A percentile compares a stretch with the other conserved stretches of the same genome.
These are phyloP conservation scores for Callionymus lyra DNA, from an alignment of 2,113 vertebrate species.

Conservation along the genomic window DNA sequence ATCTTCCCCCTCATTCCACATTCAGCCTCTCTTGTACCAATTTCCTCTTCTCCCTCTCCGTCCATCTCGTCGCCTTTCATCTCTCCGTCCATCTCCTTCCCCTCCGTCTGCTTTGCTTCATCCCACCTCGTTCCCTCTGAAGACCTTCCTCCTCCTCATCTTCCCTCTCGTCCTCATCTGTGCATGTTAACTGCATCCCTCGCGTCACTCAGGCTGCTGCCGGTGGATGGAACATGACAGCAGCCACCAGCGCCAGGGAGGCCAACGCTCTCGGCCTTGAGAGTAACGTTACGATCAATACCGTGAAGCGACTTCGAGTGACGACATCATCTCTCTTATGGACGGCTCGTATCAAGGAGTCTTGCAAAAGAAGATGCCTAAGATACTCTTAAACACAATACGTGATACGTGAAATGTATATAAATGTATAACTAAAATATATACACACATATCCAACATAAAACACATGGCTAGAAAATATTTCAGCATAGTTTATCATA, in stretches of 20 bases:
- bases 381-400: too few species aligned
- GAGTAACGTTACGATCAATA: too few species aligned
- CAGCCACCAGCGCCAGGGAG: constrained; percentile 25
- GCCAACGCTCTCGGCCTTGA: constrained; percentile 23
- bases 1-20: constrained; percentile 26
- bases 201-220: constrained; percentile 20
- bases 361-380: too few species aligned
- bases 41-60: constrained; percentile 2
- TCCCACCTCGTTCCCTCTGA: constrained; percentile 16
- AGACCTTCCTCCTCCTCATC: background rate
- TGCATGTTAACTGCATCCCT: constrained; percentile 13
- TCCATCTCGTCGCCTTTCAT: constrained; percentile 2
- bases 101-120: background rate
- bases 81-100: background rate
- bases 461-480: too few species aligned
- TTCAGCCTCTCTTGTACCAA: constrained; percentile 6
- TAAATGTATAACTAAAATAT: too few species aligned
- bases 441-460: too few species aligned
- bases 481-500: too few species aligned
- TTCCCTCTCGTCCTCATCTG: background rate
- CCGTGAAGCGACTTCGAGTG: too few species aligned
- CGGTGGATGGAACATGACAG: constrained; percentile 50
- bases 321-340: too few species aligned
- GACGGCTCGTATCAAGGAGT: too few species aligned
- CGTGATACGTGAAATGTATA: too few species aligned